Evolutionary conservation across 2,797 vertebrate genomes (phyloP).

Genomic region (Rachycentron canadum): DNA sequence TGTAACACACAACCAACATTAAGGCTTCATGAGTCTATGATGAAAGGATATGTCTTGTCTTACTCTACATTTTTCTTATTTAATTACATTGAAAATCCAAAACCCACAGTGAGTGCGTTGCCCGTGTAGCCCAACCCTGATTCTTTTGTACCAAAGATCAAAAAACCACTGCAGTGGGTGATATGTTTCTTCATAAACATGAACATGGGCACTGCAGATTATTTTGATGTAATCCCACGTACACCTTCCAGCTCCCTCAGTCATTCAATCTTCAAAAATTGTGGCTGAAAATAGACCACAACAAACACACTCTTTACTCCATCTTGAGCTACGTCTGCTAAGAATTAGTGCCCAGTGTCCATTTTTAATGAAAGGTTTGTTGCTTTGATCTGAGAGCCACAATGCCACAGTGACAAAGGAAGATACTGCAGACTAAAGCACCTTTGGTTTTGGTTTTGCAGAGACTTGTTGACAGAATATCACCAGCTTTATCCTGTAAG

Average conservation of each 20-base stretch:
- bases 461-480: neutral
- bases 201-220: slow-evolving; percentile 9
- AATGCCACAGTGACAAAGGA: neutral
- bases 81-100: neutral
- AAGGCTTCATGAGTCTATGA: neutral
- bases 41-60: neutral
- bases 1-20: neutral
- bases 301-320: slow-evolving; percentile 13
- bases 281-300: slow-evolving; percentile 21
- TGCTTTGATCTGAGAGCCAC: neutral
- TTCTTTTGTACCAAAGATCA: neutral
- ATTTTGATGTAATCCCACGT: slow-evolving; percentile 20
- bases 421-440: neutral
- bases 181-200: slow-evolving; percentile 16
- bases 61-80: neutral
- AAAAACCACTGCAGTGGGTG: neutral
- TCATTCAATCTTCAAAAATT: neutral
- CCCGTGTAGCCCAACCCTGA: neutral
- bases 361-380: neutral
- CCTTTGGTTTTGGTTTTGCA: neutral
- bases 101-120: neutral
- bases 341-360: neutral
- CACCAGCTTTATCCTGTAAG: neutral
- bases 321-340: neutral
- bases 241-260: slow-evolving; percentile 11